Base-by-base conservation (phyloP, 2,113 vertebrate genomes). In the Oreocharis arfaki region DNA sequence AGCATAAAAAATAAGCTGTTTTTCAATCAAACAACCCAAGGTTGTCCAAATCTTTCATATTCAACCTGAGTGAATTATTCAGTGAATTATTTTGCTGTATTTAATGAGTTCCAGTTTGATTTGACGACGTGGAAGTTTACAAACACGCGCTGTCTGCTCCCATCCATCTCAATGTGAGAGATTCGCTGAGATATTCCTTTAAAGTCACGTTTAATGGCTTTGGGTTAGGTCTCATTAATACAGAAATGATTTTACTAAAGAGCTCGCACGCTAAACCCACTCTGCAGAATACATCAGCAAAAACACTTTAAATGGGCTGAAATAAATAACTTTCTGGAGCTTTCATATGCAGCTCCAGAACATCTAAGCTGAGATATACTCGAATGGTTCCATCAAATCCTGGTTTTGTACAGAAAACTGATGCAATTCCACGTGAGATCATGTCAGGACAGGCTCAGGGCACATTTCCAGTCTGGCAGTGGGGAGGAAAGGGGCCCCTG, bases 81-180 rank as follows among this genome's bases (percentile, higher is more conserved):
- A 90, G 73, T 93, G 95, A 92, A 90, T 93, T 93, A 93, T 92
- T 95, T 93, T 89, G 88, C 88, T 84, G 77, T 87, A 61, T 96
- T 96, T 96, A 96, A 96, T 90, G 90, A 96, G 90, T 87, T 93
- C 88, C 93, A 61, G 83, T 84, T 87, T 89, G 90, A 89, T 93
- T 87, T 93, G 86, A 39, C 41, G 42, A 46, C 4, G 16, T 75
- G 8, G 26, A 78, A 94, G 92, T 95, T 92, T 90, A 92, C 86
- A 95, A 91, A 95, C 87, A 81, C 2, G 4, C 37, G 61, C 76
- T 71, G 74, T 26, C 86, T 90, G 90, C 88, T 94, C 56, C 91
- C 88, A 94, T 94, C 93, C 95, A 84, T 90, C 93, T 96, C 90
- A 71, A 70, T 23, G 33, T 26, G 73, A 90, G 88, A 61, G n/a